Conservation (phyloP, 2,113 vertebrate genomes). For the Scomber scombrus region DNA sequence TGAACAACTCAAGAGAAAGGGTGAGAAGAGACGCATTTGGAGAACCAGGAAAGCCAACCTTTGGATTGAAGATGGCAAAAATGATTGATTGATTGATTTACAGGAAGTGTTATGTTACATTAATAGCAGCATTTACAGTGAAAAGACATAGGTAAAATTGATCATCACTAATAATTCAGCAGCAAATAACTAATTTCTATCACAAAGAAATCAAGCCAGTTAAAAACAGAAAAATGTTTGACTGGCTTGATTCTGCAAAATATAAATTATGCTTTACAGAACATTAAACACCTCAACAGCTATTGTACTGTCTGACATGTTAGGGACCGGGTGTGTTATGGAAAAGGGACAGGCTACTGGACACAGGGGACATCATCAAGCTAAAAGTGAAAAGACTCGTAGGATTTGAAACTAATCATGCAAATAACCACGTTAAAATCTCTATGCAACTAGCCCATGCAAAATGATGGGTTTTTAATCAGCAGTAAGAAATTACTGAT, state of each 20-base stretch:
- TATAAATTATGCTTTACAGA: neutral
- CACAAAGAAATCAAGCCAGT: no score
- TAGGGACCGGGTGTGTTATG: neutral
- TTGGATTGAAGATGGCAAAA: no score
- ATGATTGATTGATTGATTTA: no score
- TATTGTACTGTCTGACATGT: neutral
- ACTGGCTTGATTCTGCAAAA: neutral
- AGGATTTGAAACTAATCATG: slow-evolving; percentile 14
- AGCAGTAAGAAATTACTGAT: neutral
- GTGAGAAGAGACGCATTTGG: no score
- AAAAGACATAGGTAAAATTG: no score
- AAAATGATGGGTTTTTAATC: neutral
- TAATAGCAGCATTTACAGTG: neutral
- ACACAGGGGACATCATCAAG: slow-evolving; percentile 41
- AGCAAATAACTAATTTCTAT: neutral
- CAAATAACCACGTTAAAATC: slow-evolving; percentile 11
- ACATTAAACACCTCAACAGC: neutral
- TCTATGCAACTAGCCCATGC: neutral
- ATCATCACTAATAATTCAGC: no score
- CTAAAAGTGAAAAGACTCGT: neutral
- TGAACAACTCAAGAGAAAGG: no score
- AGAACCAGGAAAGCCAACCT: no score
- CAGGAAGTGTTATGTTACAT: neutral
- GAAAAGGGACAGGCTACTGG: slow-evolving; percentile 15
- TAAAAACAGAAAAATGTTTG: neutral